phyloP scores from a whole-genome alignment of 2,797 vertebrate species.

The Spinibarbus caldwelli region DNA sequence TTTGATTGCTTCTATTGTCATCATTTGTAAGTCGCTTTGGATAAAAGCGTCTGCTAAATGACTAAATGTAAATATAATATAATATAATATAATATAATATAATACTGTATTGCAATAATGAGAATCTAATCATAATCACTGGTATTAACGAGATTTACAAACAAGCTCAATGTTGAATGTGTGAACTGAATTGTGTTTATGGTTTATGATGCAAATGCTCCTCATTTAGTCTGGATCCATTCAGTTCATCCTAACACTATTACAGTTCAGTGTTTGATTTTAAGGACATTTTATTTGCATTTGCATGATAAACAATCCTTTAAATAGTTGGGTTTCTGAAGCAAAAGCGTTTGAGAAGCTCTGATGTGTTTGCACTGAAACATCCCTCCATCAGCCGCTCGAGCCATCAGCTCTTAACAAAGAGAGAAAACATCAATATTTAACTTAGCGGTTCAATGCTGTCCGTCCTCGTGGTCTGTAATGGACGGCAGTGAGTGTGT shows the following conservation, averaged over 20 bases:
- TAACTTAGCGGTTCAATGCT: background rate
- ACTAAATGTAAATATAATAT: too few species aligned
- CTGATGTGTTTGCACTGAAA: background rate
- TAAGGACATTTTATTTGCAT: background rate
- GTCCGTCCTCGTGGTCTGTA: constrained; percentile 19
- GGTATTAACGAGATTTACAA: background rate
- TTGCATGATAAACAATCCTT: background rate
- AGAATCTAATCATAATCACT: background rate
- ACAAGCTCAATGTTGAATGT: background rate
- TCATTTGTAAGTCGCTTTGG: too few species aligned
- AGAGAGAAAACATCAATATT: constrained; percentile 32
- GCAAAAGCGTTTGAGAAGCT: background rate
- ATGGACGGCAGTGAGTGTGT: constrained; percentile 18
- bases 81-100: background rate
- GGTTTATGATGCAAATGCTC: background rate
- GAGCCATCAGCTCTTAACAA: constrained; percentile 6
- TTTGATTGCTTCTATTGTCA: too few species aligned
- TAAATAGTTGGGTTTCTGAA: background rate
- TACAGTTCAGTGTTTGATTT: background rate
- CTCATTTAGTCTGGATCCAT: background rate
- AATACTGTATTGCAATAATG: background rate
- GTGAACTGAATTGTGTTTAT: background rate
- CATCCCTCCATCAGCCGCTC: background rate
- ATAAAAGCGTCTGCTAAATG: too few species aligned
- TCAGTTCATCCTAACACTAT: background rate